Evolutionary conservation across 2,113 vertebrate genomes (phyloP), one percentile per base, ranked within the genome.

Genomic region (Neopipo cinnamomea): DNA sequence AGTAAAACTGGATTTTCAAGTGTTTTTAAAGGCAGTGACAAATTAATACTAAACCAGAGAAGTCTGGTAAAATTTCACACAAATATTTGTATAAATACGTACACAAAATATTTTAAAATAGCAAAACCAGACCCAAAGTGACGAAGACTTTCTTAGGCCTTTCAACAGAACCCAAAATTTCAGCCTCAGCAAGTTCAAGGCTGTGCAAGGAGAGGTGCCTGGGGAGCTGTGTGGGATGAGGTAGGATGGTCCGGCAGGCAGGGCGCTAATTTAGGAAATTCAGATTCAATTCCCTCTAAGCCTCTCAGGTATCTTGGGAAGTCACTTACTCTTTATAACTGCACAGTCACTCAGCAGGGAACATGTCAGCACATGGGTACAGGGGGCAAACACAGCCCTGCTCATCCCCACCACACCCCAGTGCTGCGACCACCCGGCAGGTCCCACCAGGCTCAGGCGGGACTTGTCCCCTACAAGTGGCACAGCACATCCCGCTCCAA

Each of bases 1-100:
- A 91, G 72, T 50, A 81, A 92, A 91, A 93, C 84, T 35, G 42
- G 35, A 91, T 93, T 86, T 91, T 95, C 83, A 55, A 55, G 68
- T 86, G 52, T 10, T 84, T 86, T 50, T 89, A 84, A 92, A 91
- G 67, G 21, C 75, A 89, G 42, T 1, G 30, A 56, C 72, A 86
- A 88, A 92, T 84, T 84, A 93, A 86, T 71, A 39, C 37, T 59
- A 67, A 71, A 84, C 46, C 2, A 4, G 68, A 62, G n/a, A 88
- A 73, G 37, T 5, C 31, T 73, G n/a, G 27, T 62, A 85, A 49
- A 72, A 66, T 21, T 18, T 62, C 72, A 77, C 42, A 42, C 14
- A 55, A 81, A 44, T 67, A 71, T 58, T 80, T 63, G 22, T 13
- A 70, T 31, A 59, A 88, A 65, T n/a, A 70, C 41, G 56, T 70